Evolutionary conservation across 2,888 invertebrate species (phyloP), one percentile per base, ranked within the genome.

Genomic region (Trileptium ribeirensis): DNA sequence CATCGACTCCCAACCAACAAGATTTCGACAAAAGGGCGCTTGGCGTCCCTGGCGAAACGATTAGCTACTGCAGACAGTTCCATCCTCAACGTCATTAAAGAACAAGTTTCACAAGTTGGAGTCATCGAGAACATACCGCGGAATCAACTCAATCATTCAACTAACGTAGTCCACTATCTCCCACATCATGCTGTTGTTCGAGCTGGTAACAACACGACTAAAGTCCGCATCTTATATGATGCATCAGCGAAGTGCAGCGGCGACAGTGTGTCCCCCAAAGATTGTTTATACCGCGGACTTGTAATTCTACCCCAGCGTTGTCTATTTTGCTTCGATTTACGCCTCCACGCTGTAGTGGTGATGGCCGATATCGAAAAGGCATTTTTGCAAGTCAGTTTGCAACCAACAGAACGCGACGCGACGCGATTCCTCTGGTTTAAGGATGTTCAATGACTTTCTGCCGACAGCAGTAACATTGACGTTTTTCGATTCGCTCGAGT

Each of bases 321-420:
- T 37, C n/a, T 36, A n/a, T 39, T 34, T 8, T 39, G 19, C 3
- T 33, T 75, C 3, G 2, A 39, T 15, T 75, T 75, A 15, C 8
- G 77, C 3, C 37, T 75, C 2, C 33, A 19, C 3, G 15, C 3
- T 8, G n/a, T 75, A 34, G 77, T 31, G 3, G n/a, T 37, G 15
- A 37, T 75, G 3, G 29, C 81, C 0, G 85, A 85, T 75, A 82
- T 85, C 33, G 83, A 83, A 67, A 86, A 84, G 70, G 86, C 86
- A 0, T 86, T 86, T 79, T 84, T 84, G 33, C 82, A 82, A 39
- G 74, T 86, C 0, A 39, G 39, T 1, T 64, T 86, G 1, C 74
- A 81, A 1, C 39, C 75, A 31, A 31, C 77, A 37, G 84, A 83
- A 51, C 36, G 85, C 24, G 81, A 85, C 38, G 67, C 70, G 15